Conservation (phyloP, 2,113 vertebrate species). For the Myanophis thanlyinensis region DNA sequence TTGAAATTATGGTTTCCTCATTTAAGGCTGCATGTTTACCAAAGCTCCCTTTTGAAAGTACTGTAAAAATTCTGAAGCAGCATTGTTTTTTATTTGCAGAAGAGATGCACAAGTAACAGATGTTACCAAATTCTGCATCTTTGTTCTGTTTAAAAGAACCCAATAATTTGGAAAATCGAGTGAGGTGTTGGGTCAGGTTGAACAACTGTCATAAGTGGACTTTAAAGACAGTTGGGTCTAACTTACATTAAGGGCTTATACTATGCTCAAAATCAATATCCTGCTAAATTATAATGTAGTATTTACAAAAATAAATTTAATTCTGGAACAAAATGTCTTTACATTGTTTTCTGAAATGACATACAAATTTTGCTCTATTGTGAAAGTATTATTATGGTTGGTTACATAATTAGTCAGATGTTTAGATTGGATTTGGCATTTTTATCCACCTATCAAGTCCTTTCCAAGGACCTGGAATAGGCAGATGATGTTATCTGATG, state of each 20-base stretch:
- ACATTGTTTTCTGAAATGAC: not conserved
- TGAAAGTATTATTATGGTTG: not conserved
- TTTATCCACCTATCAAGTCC: not conserved
- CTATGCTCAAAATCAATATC: not conserved
- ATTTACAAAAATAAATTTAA: not conserved
- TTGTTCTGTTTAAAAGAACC: not conserved
- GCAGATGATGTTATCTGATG: not conserved
- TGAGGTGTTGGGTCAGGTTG: not conserved
- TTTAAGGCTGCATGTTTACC: not conserved
- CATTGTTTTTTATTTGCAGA: not conserved
- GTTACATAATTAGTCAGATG: not conserved
- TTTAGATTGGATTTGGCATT: not conserved
- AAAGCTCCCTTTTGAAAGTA: not conserved
- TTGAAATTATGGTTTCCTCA: too few relatives aligned
- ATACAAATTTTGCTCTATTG: not conserved
- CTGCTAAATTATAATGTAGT: not conserved
- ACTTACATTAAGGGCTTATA: not conserved
- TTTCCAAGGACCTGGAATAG: not conserved
- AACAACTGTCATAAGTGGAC: not conserved
- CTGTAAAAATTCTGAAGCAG: not conserved
- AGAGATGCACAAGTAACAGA: not conserved
- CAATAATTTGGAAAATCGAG: not conserved
- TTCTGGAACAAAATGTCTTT: not conserved
- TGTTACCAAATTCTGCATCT: not conserved
- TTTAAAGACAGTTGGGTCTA: not conserved